Base-by-base conservation (phyloP, 2,797 vertebrate species). In the Spinus olivaceus region DNA sequence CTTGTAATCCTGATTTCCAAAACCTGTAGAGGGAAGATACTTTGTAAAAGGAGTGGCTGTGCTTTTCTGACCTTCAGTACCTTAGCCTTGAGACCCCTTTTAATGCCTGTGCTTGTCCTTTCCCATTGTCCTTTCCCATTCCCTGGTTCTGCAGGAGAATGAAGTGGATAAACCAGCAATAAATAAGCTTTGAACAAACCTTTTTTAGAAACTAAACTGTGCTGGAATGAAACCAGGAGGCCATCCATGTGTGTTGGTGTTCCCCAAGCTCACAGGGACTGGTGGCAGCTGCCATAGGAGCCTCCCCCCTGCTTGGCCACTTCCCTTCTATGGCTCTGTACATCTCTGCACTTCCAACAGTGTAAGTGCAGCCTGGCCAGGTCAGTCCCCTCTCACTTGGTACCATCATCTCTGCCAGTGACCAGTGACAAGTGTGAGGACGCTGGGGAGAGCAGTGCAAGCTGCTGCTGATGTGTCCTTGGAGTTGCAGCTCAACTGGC, bases 191-290 rank as follows among this genome's bases (percentile, higher is more conserved):
- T 23, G 32, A 69, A 21, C n/a, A 39, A 5, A 54, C 9, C 37
- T 88, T 61, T 77, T 35, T 73, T 86, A 61, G 44, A 77, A 86
- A 28, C 64, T 53, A 44, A 61, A 85, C 7, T n/a, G 32, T 76
- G 19, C 59, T 90, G 82, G 28, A 77, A 47, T 51, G 57, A 83
- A 61, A 66, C 41, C 56, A 46, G 42, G 47, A 79, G 37, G 39
- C 33, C 30, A 28, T 6, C 30, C 8, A 2, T 27, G 8, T 0
- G 0, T 25, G 20, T 24, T 1, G 1, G 16, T 35, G 57, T 60
- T 91, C 33, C 65, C 51, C 46, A 57, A 41, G 56, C 33, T 44
- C 30, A 30, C 3, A 2, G 56, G 30, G 56, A 30, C 12, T 59
- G 71, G 41, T 67, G 66, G 50, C 37, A 56, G 63, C 49, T 74